A percentile compares a stretch with the other conserved stretches of the same genome.
These are phyloP conservation scores for Pituophis catenifer DNA, from an alignment of 2,113 vertebrate species.

Conservation along the genomic window DNA sequence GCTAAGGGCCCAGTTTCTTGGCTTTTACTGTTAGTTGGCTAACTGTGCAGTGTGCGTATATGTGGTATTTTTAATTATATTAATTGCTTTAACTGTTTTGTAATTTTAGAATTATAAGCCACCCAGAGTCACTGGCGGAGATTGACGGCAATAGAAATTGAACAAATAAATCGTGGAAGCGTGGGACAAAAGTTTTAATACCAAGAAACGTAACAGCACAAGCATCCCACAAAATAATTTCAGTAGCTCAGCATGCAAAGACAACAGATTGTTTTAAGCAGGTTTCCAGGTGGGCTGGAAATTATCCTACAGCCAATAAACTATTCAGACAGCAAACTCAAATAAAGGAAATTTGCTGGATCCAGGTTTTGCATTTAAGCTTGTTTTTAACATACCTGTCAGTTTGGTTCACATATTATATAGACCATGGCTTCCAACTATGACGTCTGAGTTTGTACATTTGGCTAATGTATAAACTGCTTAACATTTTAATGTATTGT, in stretches of 20 bases:
- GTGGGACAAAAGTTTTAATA: neutral
- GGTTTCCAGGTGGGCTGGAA: neutral
- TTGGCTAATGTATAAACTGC: neutral
- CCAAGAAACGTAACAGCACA: neutral
- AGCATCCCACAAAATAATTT: neutral
- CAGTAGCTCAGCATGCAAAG: neutral
- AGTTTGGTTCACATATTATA: neutral
- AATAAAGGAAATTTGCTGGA: neutral
- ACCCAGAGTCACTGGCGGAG: no score
- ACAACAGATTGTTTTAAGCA: neutral
- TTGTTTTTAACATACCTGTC: neutral
- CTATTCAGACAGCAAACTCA: neutral
- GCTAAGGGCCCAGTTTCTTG: no score
- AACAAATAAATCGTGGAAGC: neutral
- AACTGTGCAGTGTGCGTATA: no score
- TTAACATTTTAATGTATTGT: neutral
- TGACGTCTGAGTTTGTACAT: neutral
- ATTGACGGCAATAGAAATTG: no score
- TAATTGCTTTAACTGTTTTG: no score
- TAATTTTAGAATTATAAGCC: no score
- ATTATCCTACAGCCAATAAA: neutral
- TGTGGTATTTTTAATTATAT: no score
- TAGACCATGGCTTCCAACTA: neutral
- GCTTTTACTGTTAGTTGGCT: no score
- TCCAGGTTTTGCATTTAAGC: neutral